Evolutionary conservation across 1,140 invertebrate genomes (phyloP).

Genomic region (Hyles vespertilio): DNA sequence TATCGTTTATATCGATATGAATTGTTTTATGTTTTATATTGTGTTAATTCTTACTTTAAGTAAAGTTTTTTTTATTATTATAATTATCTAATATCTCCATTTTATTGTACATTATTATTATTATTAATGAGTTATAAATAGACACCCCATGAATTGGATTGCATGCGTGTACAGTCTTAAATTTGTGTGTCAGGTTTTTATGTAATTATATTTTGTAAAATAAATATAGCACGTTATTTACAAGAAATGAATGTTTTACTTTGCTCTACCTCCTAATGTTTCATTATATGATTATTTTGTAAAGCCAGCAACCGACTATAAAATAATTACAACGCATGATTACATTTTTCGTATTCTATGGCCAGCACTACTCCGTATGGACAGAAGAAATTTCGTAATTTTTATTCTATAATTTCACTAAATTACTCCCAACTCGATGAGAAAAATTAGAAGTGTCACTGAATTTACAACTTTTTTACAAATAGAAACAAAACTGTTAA

Average conservation of each 20-base stretch:
- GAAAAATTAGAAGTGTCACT: too few species aligned
- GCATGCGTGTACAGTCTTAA: constrained; percentile 70
- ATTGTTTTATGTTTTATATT: constrained; percentile 33
- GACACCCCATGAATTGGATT: constrained; percentile 55
- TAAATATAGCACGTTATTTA: constrained; percentile 76
- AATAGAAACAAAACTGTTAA: too few species aligned
- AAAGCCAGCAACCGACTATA: too few species aligned
- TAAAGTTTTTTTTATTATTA: constrained; percentile 51
- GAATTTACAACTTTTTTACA: too few species aligned
- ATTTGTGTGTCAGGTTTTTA: constrained; percentile 66
- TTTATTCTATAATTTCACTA: too few species aligned
- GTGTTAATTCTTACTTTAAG: constrained; percentile 50
- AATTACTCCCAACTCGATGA: too few species aligned
- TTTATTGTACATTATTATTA: constrained; percentile 50
- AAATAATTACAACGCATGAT: too few species aligned
- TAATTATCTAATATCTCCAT: constrained; percentile 27
- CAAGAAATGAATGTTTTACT: constrained; percentile 31
- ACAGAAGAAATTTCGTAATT: too few species aligned
- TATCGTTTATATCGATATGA: constrained; percentile 4
- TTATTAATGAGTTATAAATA: constrained; percentile 40
- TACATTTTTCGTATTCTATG: too few species aligned
- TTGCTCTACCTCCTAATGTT: too few species aligned
- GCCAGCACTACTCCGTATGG: too few species aligned
- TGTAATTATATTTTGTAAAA: constrained; percentile 73
- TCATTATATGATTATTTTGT: too few species aligned